phyloP scores from a whole-genome alignment of 2,888 invertebrate genomes.

The Anoncus sp. region DNA sequence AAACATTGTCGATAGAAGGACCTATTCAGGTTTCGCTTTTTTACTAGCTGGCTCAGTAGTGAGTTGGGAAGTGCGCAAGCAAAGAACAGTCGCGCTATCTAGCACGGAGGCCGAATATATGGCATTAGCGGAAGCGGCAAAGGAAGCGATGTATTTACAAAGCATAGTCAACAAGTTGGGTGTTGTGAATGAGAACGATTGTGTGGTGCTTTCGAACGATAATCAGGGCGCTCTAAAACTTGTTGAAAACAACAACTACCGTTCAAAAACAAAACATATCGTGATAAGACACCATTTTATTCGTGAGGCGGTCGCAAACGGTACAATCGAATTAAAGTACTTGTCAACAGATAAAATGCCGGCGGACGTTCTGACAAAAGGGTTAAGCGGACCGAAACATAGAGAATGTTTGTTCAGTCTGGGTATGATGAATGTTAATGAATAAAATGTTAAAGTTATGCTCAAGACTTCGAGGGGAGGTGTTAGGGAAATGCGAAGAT shows the following conservation, averaged over 20 bases:
- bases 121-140: no score
- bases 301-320: not conserved
- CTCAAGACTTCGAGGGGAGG: constrained; percentile 5
- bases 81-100: no score
- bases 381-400: not conserved
- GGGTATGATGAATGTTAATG: constrained; percentile 2
- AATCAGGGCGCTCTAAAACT: not conserved
- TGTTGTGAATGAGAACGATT: no score
- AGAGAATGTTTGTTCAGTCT: not conserved
- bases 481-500: not conserved
- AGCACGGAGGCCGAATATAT: no score
- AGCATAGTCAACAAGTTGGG: no score
- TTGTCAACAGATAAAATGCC: constrained; percentile 2
- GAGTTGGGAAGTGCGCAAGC: no score
- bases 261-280: not conserved
- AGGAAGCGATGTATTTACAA: no score
- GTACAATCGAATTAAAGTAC: not conserved
- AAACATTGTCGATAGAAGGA: no score
- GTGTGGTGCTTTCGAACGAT: not conserved
- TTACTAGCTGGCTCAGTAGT: no score
- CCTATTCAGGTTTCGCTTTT: no score
- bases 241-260: not conserved
- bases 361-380: not conserved
- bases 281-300: not conserved
- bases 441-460: not conserved